These are phyloP conservation scores for Basileuterus tristriatus DNA, from an alignment of 2,797 vertebrate genomes.

Conservation along the genomic window DNA sequence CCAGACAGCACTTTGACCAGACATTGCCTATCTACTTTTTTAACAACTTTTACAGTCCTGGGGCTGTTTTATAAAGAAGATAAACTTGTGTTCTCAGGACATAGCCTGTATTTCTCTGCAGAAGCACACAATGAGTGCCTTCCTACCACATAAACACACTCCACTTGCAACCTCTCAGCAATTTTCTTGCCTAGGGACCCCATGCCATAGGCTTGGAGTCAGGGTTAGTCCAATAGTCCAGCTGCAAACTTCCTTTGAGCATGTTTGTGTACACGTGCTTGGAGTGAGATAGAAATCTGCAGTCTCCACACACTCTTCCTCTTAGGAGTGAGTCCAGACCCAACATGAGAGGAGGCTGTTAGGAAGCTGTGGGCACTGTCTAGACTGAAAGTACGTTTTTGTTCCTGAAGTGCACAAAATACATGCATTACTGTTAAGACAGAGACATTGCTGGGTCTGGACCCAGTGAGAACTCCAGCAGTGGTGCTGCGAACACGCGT, in stretches of 20 bases:
- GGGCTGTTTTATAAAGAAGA: not conserved
- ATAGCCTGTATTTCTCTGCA: not conserved
- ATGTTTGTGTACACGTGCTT: fast-evolving
- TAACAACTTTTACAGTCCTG: not conserved
- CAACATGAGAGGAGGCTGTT: not conserved
- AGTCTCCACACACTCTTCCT: not conserved
- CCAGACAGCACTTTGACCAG: not conserved
- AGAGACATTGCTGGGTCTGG: fast-evolving
- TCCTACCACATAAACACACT: not conserved
- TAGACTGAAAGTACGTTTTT: not conserved
- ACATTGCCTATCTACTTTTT: not conserved
- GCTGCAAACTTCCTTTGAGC: not conserved
- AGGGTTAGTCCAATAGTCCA: not conserved
- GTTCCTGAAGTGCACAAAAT: not conserved
- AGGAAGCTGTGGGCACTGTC: not conserved
- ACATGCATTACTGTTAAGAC: fast-evolving
- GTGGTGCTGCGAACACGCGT: fast-evolving
- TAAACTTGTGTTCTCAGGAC: not conserved
- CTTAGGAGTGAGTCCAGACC: not conserved
- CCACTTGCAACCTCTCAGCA: not conserved
- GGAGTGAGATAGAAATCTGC: not conserved
- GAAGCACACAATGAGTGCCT: not conserved
- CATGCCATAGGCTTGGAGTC: not conserved
- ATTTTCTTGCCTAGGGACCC: not conserved
- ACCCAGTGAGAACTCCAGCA: not conserved